Base-by-base conservation (phyloP, 2,888 invertebrate species). In the Calameuta pallipes region DNA sequence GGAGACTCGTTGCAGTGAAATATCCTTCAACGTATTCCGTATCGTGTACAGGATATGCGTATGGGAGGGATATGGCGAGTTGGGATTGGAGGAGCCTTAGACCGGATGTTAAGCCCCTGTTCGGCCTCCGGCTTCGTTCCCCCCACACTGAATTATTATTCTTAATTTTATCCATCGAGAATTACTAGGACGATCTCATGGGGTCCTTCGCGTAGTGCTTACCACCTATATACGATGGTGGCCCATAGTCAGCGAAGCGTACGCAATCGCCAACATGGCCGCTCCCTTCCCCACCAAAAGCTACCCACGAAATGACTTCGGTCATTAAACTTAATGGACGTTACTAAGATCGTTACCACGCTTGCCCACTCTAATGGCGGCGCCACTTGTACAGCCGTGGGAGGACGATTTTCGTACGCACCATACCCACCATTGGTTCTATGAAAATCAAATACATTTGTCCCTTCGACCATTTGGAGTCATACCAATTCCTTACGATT, bases 241-340 rank as follows among this genome's bases (percentile, higher is more conserved):
- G 23, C 56, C 56, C 56, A 23, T 56, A 56, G 56, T 23, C 56
- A 56, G 56, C 56, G 56, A 56, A 56, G 56, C 56, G 56, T 56
- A 56, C 56, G 56, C 56, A 56, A 23, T 56, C 56, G 56, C 56
- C 56, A 56, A 56, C 56, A 56, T 56, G 56, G 56, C 56, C 56
- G 56, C 15, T 56, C 15, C 56, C 56, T 36, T 36, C 41, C 56
- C 56, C 23, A 56, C 56, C 56, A 56, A 56, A 56, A 56, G 56
- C 56, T 56, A 71, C 33, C 71, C 71, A 34, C 71, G 71, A 33
- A 71, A 71, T 71, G 71, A 71, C 71, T 71, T 13, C 81, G 74
- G 78, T 82, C 81, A 78, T 85, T 84, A 83, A 79, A 76, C 69
- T 79, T 84, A 83, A 85, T 84, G 80, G 78, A 74, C 70, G 56